phyloP scores from a whole-genome alignment of 2,888 invertebrate genomes.

The Mimumesa dahlbomi region DNA sequence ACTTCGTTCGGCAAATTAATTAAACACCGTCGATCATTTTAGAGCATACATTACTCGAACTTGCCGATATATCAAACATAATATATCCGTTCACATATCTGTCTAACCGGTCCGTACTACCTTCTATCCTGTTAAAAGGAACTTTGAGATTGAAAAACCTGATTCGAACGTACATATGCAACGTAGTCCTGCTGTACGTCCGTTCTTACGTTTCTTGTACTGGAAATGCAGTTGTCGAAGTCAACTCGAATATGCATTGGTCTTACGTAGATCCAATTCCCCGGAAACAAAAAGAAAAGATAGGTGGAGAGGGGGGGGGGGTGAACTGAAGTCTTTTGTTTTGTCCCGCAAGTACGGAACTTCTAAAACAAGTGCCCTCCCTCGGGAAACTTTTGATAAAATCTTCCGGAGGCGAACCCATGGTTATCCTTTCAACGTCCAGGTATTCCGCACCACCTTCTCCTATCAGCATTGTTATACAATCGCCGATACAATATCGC shows the following conservation, averaged over 20 bases:
- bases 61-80: no score
- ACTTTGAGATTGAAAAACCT: slow-evolving; percentile 28
- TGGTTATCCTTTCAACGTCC: slow-evolving; percentile 37
- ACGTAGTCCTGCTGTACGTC: background rate
- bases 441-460: slow-evolving; percentile 11
- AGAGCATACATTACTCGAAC: background rate
- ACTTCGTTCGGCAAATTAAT: slow-evolving; percentile 2
- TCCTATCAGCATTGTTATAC: slow-evolving; percentile 28
- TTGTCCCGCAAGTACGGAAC: slow-evolving; percentile 31
- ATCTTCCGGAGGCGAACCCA: slow-evolving; percentile 33
- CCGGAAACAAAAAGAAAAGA: slow-evolving; percentile 15
- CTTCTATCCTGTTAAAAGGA: slow-evolving; percentile 1
- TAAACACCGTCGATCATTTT: background rate
- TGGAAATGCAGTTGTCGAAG: slow-evolving; percentile 28
- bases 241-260: slow-evolving; percentile 40
- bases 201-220: slow-evolving; percentile 9
- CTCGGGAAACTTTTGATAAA: slow-evolving; percentile 44
- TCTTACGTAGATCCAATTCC: slow-evolving; percentile 33
- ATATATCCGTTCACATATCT: background rate
- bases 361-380: slow-evolving; percentile 41
- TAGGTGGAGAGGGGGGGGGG: slow-evolving; percentile 1
- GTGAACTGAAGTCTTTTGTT: slow-evolving; percentile 41
- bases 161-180: slow-evolving; percentile 20
- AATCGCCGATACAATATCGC: slow-evolving; percentile 6
- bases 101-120: no score